Evolutionary conservation across 2,113 vertebrate genomes (phyloP).

Genomic region (Myiozetetes cayanensis): DNA sequence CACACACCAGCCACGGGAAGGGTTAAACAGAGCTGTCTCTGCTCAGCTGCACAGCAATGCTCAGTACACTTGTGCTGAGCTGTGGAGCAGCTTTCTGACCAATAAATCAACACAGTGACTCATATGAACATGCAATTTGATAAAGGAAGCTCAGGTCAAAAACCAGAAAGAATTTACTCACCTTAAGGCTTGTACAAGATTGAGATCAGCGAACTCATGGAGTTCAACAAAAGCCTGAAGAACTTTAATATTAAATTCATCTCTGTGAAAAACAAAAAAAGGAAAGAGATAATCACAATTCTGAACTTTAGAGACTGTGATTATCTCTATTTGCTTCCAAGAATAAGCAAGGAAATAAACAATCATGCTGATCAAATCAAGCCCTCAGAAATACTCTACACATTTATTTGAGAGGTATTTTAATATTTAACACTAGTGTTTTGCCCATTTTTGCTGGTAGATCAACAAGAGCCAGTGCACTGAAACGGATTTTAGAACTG

Average conservation of each 20-base stretch:
- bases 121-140: neutral
- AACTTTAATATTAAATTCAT: conserved; percentile 98
- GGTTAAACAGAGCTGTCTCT: neutral
- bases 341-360: neutral
- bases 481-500: neutral
- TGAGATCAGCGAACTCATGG: conserved; percentile 98
- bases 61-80: neutral
- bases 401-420: neutral
- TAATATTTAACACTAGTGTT: neutral
- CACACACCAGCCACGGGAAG: neutral
- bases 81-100: neutral
- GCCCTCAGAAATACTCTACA: neutral
- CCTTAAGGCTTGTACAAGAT: conserved; percentile 97
- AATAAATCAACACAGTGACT: neutral
- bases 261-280: conserved; percentile 72
- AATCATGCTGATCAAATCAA: neutral
- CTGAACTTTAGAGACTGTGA: neutral
- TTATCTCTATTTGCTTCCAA: accelerated
- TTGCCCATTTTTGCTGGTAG: neutral
- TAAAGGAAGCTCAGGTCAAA: neutral
- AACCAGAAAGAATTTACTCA: conserved; percentile 59
- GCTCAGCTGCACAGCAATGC: neutral
- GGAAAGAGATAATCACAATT: neutral
- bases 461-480: neutral
- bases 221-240: conserved; percentile 98